These are phyloP conservation scores for Platycercus adscitus DNA, from an alignment of 2,113 vertebrate genomes.

Conservation along the genomic window DNA sequence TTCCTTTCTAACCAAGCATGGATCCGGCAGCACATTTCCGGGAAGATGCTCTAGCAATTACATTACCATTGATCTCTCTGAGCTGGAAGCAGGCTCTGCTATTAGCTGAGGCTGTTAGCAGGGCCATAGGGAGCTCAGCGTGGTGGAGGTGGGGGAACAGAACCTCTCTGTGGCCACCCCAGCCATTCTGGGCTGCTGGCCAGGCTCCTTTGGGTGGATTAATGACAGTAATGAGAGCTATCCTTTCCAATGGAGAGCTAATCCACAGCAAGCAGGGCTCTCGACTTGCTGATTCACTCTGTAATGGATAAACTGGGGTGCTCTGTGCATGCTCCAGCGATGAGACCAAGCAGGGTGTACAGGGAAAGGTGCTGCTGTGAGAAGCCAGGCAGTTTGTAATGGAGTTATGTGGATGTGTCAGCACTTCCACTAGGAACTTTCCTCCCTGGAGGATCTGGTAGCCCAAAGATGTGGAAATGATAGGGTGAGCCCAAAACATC, in stretches of 20 bases:
- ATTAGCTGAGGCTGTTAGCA: neutral
- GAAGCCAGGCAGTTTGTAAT: accelerated
- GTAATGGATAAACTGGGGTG: neutral
- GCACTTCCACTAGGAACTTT: accelerated
- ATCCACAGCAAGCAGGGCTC: neutral
- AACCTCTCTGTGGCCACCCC: neutral
- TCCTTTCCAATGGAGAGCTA: neutral
- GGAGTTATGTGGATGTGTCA: neutral
- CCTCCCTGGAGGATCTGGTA: neutral
- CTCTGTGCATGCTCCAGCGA: accelerated
- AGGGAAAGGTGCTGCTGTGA: neutral
- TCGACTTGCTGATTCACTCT: slow-evolving; percentile 9
- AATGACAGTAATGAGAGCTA: neutral
- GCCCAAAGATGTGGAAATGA: accelerated
- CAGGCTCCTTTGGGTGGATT: neutral
- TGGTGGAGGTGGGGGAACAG: neutral
- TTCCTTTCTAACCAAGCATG: accelerated
- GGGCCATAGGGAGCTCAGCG: neutral
- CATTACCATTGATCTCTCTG: neutral
- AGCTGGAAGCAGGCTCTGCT: neutral
- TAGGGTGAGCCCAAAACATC: neutral
- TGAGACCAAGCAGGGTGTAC: accelerated
- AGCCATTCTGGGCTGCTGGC: neutral
- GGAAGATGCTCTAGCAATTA: neutral
- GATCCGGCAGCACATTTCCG: neutral